These are phyloP conservation scores for Drosophila cracens DNA, from an alignment of 2,888 invertebrate genomes.

Conservation along the genomic window DNA sequence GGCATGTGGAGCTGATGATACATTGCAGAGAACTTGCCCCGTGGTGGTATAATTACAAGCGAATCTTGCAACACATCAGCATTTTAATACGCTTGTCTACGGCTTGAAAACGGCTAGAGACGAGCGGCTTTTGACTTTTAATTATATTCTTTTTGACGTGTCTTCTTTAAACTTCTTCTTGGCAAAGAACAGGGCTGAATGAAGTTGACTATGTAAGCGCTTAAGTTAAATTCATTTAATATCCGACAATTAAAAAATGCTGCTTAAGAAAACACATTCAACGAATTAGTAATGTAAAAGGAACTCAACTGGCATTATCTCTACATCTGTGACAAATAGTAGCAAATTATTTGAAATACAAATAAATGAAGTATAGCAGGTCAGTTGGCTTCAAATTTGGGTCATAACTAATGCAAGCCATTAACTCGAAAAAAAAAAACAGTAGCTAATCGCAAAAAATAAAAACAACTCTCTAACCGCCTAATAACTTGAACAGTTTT, in stretches of 20 bases:
- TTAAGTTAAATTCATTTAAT: not conserved
- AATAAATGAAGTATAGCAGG: not conserved
- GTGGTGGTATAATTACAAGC: constrained; percentile 47
- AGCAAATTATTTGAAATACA: not conserved
- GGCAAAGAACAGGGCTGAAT: not conserved
- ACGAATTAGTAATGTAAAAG: no score
- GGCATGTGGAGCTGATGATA: constrained; percentile 40
- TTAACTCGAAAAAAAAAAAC: constrained; percentile 11
- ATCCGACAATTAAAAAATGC: not conserved
- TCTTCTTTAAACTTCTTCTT: constrained; percentile 13
- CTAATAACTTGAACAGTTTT: constrained; percentile 34
- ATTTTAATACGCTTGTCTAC: constrained; percentile 19
- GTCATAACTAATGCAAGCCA: not conserved
- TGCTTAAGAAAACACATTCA: not conserved
- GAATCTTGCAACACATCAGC: constrained; percentile 29
- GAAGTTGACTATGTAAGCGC: constrained; percentile 9
- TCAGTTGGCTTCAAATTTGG: not conserved
- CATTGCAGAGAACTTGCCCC: constrained; percentile 30
- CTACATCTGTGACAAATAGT: not conserved
- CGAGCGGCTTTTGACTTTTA: constrained; percentile 43
- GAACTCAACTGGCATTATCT: not conserved
- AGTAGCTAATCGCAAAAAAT: constrained; percentile 16
- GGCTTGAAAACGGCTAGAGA: constrained; percentile 16
- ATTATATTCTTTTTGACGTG: constrained; percentile 36
- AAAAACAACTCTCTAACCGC: constrained; percentile 50